Evolutionary conservation across 1,140 invertebrate genomes (phyloP), one percentile per base, ranked within the genome.

Genomic region (Anoplophora glabripennis): DNA sequence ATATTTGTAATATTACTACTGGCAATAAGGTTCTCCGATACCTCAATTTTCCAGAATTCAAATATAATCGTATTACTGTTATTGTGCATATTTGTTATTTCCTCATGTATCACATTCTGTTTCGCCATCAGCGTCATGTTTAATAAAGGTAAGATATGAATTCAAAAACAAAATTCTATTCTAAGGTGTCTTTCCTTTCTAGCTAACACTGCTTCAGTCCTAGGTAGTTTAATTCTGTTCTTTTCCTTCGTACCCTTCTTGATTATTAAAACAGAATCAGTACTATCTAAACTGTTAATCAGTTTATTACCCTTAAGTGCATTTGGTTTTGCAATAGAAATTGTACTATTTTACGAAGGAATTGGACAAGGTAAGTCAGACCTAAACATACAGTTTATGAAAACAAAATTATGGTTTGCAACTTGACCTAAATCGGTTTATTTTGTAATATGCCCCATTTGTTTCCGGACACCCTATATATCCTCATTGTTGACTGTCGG

Each of bases 131-230:
- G 86, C 44, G 81, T 84, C 0, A 81, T 88, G 56, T 87, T 88
- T 69, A 83, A 84, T 3, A 86, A 81, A 81, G 86, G 86, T 88
- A 77, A 69, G 69, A 65, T 28, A 5, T 28, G 5, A 28, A 28
- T 28, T 2, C 21, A 28, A 5, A 28, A 3, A 28, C 2, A 28
- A 3, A 5, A n/a, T n/a, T 28, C 5, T 28, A 5, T 28, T 28
- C 21, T 28, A 10, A 9, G 36, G 18, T 37, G 41, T 40, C n/a
- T 46, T 41, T 28, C 46, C 5, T 78, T 76, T 79, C 58, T 67
- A 87, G 87, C 86, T 3, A 90, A 88, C 68, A 81, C 85, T 34
- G 88, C 88, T 5, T 84, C 90, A 0, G 78, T 87, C 58, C 81
- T 86, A 65, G 79, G 81, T 12, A 81, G 83, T 35, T 74, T 90